These are phyloP conservation scores for Scaptodrosophila latifasciaeformis DNA, from an alignment of 2,888 invertebrate genomes.

Conservation along the genomic window DNA sequence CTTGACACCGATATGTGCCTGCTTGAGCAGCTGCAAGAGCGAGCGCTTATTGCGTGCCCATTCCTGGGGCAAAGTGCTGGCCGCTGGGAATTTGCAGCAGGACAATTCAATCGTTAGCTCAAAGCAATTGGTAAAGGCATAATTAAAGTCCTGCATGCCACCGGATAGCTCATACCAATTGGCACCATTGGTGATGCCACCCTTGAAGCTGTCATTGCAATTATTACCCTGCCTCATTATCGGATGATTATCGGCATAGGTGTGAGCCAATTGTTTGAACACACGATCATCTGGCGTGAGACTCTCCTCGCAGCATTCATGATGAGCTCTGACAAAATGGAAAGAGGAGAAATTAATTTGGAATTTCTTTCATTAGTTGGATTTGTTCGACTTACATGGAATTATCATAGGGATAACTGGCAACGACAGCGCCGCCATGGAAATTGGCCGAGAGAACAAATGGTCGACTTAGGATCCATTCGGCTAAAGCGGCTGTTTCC, in stretches of 20 bases:
- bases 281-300: constrained; percentile 87
- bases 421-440: constrained; percentile 97
- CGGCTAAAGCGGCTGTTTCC: constrained; percentile 91
- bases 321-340: constrained; percentile 72
- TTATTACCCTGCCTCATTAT: constrained; percentile 85
- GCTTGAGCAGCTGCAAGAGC: constrained; percentile 88
- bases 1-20: constrained; percentile 84
- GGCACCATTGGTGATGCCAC: constrained; percentile 94
- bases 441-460: constrained; percentile 96
- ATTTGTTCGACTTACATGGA: constrained; percentile 78
- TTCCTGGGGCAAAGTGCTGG: constrained; percentile 81
- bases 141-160: constrained; percentile 99
- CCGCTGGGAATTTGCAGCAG: constrained; percentile 94
- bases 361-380: background rate
- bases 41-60: constrained; percentile 93
- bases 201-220: constrained; percentile 84
- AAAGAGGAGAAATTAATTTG: background rate
- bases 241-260: constrained; percentile 84
- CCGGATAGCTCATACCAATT: constrained; percentile 92
- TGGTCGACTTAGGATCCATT: constrained; percentile 89
- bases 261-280: constrained; percentile 85
- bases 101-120: constrained; percentile 98
- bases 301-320: constrained; percentile 84
- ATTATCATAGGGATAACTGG: constrained; percentile 97
- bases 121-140: constrained; percentile 94